Conservation (phyloP, 2,888 invertebrate genomes). For the Eupithecia tripunctaria region DNA sequence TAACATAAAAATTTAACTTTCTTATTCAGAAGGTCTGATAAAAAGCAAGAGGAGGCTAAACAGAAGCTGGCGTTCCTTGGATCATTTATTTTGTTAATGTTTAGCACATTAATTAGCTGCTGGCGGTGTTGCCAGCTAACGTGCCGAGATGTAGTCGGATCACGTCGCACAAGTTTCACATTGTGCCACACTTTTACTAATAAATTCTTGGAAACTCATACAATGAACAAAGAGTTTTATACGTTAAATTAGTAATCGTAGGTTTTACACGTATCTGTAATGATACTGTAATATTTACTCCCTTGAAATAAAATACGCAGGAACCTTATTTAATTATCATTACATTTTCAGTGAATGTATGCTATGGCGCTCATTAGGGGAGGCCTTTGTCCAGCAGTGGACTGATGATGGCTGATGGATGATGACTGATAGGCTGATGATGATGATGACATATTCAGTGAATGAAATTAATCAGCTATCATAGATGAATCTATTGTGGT, state of each 20-base stretch:
- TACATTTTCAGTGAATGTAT: neutral
- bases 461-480: neutral
- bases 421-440: no score
- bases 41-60: conserved; percentile 4
- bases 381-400: no score
- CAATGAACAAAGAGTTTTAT: conserved; percentile 12
- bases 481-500: no score
- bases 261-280: neutral
- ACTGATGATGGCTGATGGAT: no score
- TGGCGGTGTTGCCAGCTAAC: conserved; percentile 14
- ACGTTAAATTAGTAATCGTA: neutral
- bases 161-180: conserved; percentile 31
- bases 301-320: neutral
- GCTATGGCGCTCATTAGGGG: no score
- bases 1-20: no score
- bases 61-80: conserved; percentile 11
- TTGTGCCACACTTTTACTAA: conserved; percentile 20
- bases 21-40: neutral
- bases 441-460: no score
- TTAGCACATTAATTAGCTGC: conserved; percentile 26
- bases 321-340: neutral
- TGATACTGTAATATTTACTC: neutral
- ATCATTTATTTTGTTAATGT: conserved; percentile 26
- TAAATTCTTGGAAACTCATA: conserved; percentile 25
- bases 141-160: conserved; percentile 18